phyloP scores from a whole-genome alignment of 1,140 invertebrate species.

The Venturia canescens region DNA sequence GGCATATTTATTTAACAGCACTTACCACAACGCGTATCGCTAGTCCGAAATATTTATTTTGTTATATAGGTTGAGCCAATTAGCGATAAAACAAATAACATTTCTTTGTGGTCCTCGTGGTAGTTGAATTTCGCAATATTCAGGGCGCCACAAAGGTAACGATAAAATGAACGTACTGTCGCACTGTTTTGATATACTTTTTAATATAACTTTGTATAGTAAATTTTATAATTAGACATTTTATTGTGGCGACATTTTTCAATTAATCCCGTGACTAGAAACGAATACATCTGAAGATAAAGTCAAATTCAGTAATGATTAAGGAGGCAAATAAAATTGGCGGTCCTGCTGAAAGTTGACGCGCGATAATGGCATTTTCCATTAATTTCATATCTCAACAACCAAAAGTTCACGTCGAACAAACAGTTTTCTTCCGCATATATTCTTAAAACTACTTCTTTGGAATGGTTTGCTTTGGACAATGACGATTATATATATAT shows the following conservation, averaged over 20 bases:
- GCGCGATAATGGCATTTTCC: too few relatives aligned
- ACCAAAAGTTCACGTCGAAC: too few relatives aligned
- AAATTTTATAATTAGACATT: constrained; percentile 53
- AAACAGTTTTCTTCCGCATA: not conserved
- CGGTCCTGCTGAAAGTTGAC: not conserved
- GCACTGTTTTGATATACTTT: constrained; percentile 53
- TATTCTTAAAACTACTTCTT: constrained; percentile 22
- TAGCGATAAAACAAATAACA: constrained; percentile 6
- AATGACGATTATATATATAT: constrained; percentile 14
- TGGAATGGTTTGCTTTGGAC: constrained; percentile 46
- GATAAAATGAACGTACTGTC: constrained; percentile 26
- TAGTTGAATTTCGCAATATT: constrained; percentile 12
- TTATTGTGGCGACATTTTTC: constrained; percentile 31
- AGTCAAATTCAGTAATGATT: not conserved
- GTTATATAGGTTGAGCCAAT: constrained; percentile 10
- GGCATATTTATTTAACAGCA: constrained; percentile 12
- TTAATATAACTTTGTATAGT: constrained; percentile 55
- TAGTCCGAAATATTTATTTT: constrained; percentile 43
- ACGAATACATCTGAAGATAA: constrained; percentile 26
- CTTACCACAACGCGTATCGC: constrained; percentile 24
- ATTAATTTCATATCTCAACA: constrained; percentile 21
- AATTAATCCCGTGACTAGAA: constrained; percentile 38
- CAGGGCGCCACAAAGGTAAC: not conserved
- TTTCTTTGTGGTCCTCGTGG: not conserved
- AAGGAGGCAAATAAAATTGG: constrained; percentile 11